Conservation (phyloP, 2,797 vertebrate genomes). For the Peromyscus aztecus region DNA sequence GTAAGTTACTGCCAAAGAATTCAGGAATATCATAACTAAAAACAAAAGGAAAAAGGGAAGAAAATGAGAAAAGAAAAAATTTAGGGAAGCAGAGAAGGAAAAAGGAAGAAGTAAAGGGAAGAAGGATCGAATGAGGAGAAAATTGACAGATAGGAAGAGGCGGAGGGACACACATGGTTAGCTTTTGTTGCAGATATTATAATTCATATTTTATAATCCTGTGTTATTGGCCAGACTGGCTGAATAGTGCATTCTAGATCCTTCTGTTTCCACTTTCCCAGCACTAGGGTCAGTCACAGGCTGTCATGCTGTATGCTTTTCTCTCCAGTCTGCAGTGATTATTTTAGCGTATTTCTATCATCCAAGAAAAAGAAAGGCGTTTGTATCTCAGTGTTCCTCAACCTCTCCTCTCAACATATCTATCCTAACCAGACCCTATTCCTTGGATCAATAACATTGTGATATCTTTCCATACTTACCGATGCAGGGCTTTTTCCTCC, state of each 20-base stretch:
- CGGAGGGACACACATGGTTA: not conserved
- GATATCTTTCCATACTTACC: not conserved
- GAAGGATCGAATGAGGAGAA: not conserved
- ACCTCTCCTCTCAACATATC: too few relatives aligned
- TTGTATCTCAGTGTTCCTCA: not conserved
- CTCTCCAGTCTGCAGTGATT: not conserved
- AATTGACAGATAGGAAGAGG: not conserved
- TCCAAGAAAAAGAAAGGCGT: not conserved
- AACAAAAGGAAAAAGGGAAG: not conserved
- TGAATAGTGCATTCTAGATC: not conserved
- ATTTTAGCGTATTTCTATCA: not conserved
- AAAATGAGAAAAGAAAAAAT: too few relatives aligned
- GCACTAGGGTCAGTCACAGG: not conserved
- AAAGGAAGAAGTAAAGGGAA: not conserved
- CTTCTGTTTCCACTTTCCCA: not conserved
- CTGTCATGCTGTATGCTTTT: not conserved
- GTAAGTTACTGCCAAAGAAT: not conserved
- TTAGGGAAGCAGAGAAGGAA: too few relatives aligned
- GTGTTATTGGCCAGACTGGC: not conserved
- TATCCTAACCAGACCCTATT: not conserved
- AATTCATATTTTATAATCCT: not conserved
- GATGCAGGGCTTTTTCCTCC: not conserved
- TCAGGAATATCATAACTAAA: not conserved
- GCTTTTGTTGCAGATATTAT: not conserved
- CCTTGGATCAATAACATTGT: not conserved